These are phyloP conservation scores for Agapetus fuscipes DNA, from an alignment of 2,888 invertebrate genomes.

Conservation along the genomic window DNA sequence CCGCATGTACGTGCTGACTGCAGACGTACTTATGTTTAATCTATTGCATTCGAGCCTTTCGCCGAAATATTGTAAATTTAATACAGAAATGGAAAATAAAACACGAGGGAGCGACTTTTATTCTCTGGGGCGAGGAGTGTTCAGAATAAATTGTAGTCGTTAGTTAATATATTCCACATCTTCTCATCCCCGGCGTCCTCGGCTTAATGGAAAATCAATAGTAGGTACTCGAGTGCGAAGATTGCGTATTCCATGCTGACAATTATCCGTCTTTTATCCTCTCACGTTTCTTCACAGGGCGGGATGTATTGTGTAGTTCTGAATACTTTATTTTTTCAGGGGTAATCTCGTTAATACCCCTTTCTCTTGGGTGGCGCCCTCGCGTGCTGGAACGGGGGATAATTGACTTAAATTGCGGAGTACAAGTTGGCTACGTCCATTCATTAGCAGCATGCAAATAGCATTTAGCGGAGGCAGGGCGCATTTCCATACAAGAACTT, in stretches of 20 bases:
- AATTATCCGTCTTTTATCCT: constrained; percentile 1
- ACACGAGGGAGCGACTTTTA: no score
- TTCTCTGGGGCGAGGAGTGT: no score
- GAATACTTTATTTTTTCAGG: neutral
- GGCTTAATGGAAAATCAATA: constrained; percentile 14
- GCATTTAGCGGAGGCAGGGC: neutral
- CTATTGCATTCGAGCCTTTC: no score
- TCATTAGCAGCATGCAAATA: constrained; percentile 18
- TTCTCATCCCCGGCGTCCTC: constrained; percentile 1
- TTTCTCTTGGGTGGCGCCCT: constrained; percentile 8
- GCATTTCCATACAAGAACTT: neutral
- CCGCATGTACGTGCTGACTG: no score
- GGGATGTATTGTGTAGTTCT: neutral
- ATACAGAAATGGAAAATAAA: no score
- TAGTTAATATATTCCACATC: constrained; percentile 4
- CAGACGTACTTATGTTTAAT: no score
- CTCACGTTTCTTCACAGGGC: neutral
- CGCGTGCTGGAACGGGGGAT: constrained; percentile 17
- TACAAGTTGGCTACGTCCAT: constrained; percentile 15
- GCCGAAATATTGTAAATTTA: no score
- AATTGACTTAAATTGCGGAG: constrained; percentile 19
- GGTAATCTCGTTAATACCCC: constrained; percentile 1
- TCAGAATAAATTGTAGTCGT: neutral
- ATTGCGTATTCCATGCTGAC: constrained; percentile 7
- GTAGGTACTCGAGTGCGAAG: constrained; percentile 8